Evolutionary conservation across 2,113 vertebrate species (phyloP), one percentile per base, ranked within the genome.

Genomic region (Atherinomorus stipes): DNA sequence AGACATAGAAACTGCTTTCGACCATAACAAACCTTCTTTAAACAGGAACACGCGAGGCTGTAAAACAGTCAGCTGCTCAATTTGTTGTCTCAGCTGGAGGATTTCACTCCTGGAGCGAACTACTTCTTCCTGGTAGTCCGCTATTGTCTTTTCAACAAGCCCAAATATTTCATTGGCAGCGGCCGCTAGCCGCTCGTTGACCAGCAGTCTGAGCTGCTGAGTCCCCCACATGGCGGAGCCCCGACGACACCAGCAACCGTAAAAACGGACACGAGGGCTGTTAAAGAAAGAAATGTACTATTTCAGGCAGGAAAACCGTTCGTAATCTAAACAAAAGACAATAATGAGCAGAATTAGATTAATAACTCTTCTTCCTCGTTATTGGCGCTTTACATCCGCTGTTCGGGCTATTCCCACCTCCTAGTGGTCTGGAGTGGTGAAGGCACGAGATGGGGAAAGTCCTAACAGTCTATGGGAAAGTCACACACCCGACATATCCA

Each of bases 181-280:
- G 40, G 42, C 66, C n/a, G 66, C 16, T 3, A 69, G 66, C 66
- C 66, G 66, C 53, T 69, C 53, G 66, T 21, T 58, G 53, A 69
- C 53, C 53, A 69, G 66, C 53, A 58, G 40, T 5, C 66, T 31
- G 42, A 69, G 53, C 53, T 58, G 66, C 38, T 58, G 53, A n/a
- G 31, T 37, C 53, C 53, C 66, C 42, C 42, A 49, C 66, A 69
- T 69, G 53, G 12, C 53, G 13, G 28, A 16, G 22, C 28, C 21
- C 28, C 11, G 25, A 7, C 11, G 22, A 28, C 18, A 40, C 21
- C 65, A 4, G 12, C 53, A 8, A 9, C 1, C 11, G 44, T 8
- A 47, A 8, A 47, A 47, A 2, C 44, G 1, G 5, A n/a, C 16
- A 19, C 18, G n/a, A 2, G 18, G 19, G 6, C 4, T n/a, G 44